Conservation (phyloP, 1,140 invertebrate genomes). For the Episyrphus balteatus region DNA sequence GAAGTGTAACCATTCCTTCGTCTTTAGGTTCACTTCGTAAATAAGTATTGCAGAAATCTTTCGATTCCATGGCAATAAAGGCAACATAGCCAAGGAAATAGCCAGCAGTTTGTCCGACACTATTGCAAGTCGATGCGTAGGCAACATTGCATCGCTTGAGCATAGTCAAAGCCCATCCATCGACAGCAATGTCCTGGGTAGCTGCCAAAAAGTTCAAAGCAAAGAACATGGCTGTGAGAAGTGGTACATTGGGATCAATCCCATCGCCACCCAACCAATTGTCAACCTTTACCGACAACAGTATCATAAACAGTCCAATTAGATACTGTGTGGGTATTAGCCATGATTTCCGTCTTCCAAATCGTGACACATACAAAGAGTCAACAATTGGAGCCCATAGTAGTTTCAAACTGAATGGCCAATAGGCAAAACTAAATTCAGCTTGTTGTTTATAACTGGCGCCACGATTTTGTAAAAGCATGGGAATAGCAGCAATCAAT, state of each 20-base stretch:
- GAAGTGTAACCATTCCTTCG: slow-evolving; percentile 71
- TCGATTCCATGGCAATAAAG: slow-evolving; percentile 94
- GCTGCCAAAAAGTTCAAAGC: slow-evolving; percentile 91
- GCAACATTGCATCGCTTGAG: slow-evolving; percentile 92
- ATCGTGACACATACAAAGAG: slow-evolving; percentile 65
- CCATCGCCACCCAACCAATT: slow-evolving; percentile 59
- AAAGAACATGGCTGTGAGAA: slow-evolving; percentile 83
- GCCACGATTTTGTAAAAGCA: slow-evolving; percentile 83
- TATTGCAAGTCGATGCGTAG: slow-evolving; percentile 98
- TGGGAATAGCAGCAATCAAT: slow-evolving; percentile 83
- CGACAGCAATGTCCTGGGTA: slow-evolving; percentile 98
- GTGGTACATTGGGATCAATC: slow-evolving; percentile 60
- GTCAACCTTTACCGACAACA: slow-evolving; percentile 64
- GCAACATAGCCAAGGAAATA: slow-evolving; percentile 96
- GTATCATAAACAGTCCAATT: slow-evolving; percentile 74
- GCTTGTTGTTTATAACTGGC: slow-evolving; percentile 90
- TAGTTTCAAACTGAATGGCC: slow-evolving; percentile 96
- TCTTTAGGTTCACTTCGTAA: slow-evolving; percentile 59
- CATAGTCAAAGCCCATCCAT: slow-evolving; percentile 99
- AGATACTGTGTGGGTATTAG: slow-evolving; percentile 82
- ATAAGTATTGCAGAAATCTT: slow-evolving; percentile 93
- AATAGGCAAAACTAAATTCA: slow-evolving; percentile 95
- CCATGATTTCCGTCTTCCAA: slow-evolving; percentile 96
- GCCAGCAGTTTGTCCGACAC: slow-evolving; percentile 95
- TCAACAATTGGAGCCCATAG: slow-evolving; percentile 98